These are phyloP conservation scores for Microcebus ravelobensis DNA, from an alignment of 2,113 vertebrate species.

Conservation along the genomic window DNA sequence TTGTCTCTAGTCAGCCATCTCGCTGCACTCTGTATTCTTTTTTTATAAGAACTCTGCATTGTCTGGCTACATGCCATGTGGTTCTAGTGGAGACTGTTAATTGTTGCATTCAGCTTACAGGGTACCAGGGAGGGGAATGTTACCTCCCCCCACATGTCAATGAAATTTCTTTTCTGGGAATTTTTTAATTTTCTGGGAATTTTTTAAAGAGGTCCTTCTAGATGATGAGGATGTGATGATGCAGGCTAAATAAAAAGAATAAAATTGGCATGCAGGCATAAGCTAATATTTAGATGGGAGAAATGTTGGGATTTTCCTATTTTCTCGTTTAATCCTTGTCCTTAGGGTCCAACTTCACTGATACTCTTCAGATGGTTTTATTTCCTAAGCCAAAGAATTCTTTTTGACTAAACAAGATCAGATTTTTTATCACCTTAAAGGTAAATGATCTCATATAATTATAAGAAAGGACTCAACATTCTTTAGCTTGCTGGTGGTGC, in stretches of 20 bases:
- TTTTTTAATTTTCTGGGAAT: not conserved
- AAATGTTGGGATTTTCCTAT: not conserved
- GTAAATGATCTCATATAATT: not conserved
- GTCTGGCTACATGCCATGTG: not conserved
- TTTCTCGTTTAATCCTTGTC: not conserved
- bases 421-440: not conserved
- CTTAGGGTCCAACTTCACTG: not conserved
- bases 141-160: not conserved
- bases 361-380: not conserved
- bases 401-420: not conserved
- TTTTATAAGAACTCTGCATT: not conserved
- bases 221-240: not conserved
- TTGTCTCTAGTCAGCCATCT: too few relatives aligned
- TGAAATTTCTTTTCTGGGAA: not conserved
- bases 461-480: not conserved
- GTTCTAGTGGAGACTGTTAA: not conserved
- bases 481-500: not conserved
- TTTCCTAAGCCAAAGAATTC: not conserved
- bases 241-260: not conserved
- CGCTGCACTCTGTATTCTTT: too few relatives aligned
- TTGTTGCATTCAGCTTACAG: not conserved
- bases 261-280: not conserved
- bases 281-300: not conserved
- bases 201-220: not conserved
- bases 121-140: rapidly evolving